phyloP scores from a whole-genome alignment of 2,888 invertebrate species.

The Parnassius apollo region DNA sequence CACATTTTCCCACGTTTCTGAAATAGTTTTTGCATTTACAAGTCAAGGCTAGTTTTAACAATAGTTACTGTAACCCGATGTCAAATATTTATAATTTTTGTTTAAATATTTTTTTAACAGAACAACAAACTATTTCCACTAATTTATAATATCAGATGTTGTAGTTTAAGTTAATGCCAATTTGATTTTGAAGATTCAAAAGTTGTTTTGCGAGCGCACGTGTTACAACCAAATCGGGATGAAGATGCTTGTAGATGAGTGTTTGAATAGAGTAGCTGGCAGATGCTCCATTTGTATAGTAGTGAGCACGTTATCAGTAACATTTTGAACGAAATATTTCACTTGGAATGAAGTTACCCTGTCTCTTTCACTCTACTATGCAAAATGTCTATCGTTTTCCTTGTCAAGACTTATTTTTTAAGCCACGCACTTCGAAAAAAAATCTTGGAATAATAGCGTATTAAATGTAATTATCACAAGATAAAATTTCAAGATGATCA shows the following conservation, averaged over 20 bases:
- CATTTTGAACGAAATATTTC: slow-evolving; percentile 31
- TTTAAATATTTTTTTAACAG: background rate
- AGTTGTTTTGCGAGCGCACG: slow-evolving; percentile 54
- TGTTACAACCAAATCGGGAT: slow-evolving; percentile 41
- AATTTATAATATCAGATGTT: slow-evolving; percentile 13
- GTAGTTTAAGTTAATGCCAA: slow-evolving; percentile 42
- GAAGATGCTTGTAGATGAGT: slow-evolving; percentile 60
- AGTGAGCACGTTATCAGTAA: slow-evolving; percentile 46
- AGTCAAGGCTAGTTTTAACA: slow-evolving; percentile 3
- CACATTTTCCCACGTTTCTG: slow-evolving; percentile 62
- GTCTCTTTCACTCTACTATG: too few relatives aligned
- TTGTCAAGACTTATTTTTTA: too few relatives aligned
- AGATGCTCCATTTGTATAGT: slow-evolving; percentile 60
- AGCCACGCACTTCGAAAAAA: too few relatives aligned
- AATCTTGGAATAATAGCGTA: too few relatives aligned
- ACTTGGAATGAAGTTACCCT: slow-evolving; percentile 30
- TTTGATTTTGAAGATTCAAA: slow-evolving; percentile 35
- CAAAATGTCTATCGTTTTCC: too few relatives aligned
- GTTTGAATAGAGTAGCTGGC: slow-evolving; percentile 59
- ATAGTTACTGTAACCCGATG: background rate
- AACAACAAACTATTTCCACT: slow-evolving; percentile 1
- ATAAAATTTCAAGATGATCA: too few relatives aligned
- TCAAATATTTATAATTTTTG: background rate
- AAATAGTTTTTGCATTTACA: slow-evolving; percentile 18
- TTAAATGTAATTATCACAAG: too few relatives aligned